phyloP scores from a whole-genome alignment of 2,113 vertebrate genomes.

The Ibidorhyncha struthersii region DNA sequence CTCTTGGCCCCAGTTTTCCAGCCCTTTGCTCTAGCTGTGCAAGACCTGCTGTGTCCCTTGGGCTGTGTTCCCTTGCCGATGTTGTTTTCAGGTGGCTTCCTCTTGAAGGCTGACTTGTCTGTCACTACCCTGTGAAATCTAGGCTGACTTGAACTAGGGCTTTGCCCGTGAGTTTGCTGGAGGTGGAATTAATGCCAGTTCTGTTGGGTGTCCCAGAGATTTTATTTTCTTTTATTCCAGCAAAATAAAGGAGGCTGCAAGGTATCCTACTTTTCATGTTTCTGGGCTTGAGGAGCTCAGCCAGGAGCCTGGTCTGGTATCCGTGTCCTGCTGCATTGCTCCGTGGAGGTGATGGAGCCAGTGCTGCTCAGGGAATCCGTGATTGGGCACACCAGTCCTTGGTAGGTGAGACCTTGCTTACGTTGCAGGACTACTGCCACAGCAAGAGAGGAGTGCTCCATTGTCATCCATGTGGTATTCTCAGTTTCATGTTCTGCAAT shows the following conservation, averaged over 20 bases:
- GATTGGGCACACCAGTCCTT: background rate
- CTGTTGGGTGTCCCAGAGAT: background rate
- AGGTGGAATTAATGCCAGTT: background rate
- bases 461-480: conserved; percentile 60
- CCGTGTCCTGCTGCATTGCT: fast-evolving
- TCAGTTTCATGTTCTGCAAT: conserved; percentile 43
- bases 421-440: background rate
- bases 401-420: conserved; percentile 3
- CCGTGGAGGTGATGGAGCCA: background rate
- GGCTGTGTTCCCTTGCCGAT: background rate
- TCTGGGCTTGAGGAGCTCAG: background rate
- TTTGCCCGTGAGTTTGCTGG: background rate
- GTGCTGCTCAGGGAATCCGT: background rate
- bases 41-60: background rate
- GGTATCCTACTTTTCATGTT: background rate
- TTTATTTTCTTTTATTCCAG: background rate
- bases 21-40: background rate
- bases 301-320: background rate
- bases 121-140: background rate
- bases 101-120: background rate
- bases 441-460: background rate
- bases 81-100: background rate
- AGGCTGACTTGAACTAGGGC: background rate
- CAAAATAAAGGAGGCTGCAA: background rate
- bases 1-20: background rate